These are phyloP conservation scores for Fopius arisanus DNA, from an alignment of 1,140 invertebrate species.

Conservation along the genomic window DNA sequence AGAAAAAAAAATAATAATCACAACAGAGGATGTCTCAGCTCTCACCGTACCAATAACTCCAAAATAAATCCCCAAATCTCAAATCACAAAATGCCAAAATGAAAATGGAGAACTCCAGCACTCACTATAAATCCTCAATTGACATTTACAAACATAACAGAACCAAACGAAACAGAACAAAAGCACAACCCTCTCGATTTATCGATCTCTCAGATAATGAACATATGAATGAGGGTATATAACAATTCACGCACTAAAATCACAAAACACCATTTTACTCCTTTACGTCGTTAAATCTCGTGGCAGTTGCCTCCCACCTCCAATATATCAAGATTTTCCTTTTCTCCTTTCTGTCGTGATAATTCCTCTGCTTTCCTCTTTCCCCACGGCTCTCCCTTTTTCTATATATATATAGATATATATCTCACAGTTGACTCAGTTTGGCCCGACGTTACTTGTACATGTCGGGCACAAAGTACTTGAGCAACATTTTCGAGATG, in stretches of 20 bases:
- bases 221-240: conserved; percentile 20
- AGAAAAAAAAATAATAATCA: not conserved
- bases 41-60: no score
- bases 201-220: conserved; percentile 20
- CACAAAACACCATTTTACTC: conserved; percentile 45
- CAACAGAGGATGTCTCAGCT: no score
- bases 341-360: not conserved
- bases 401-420: no score
- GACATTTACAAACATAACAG: not conserved
- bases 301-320: conserved; percentile 22
- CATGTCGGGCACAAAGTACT: conserved; percentile 51
- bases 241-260: conserved; percentile 30
- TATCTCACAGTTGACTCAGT: conserved; percentile 16
- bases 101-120: not conserved
- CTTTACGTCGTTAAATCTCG: conserved; percentile 28
- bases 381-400: not conserved
- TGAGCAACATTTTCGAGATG: conserved; percentile 50
- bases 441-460: conserved; percentile 51
- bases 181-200: conserved; percentile 29
- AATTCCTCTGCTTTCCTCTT: not conserved
- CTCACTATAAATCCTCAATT: not conserved
- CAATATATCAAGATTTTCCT: conserved; percentile 10
- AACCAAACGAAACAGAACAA: conserved; percentile 35
- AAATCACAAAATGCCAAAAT: not conserved
- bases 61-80: no score